Evolutionary conservation across 2,888 invertebrate species (phyloP).

Genomic region (Philereme vetulata): DNA sequence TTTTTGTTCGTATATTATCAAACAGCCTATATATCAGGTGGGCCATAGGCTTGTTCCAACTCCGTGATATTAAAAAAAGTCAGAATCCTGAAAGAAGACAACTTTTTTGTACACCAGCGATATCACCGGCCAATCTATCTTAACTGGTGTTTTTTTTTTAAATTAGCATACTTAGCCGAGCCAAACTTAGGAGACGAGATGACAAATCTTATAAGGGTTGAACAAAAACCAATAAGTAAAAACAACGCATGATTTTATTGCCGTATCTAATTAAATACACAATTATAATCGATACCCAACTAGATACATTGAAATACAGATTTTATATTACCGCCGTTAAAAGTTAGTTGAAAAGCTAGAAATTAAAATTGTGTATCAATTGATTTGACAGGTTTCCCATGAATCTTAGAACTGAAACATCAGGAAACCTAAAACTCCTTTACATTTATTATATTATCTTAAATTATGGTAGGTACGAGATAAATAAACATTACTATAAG

Average conservation of each 20-base stretch:
- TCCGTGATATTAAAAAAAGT: no score
- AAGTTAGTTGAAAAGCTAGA: conserved; percentile 43
- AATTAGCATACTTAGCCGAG: no score
- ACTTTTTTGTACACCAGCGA: no score
- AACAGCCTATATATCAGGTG: no score
- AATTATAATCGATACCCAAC: conserved; percentile 73
- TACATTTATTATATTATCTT: conserved; percentile 57
- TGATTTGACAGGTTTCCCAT: conserved; percentile 58
- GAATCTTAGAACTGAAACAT: conserved; percentile 75
- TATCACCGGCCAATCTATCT: no score
- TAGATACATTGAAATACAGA: conserved; percentile 47
- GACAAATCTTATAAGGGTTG: no score
- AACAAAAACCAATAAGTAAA: conserved; percentile 50
- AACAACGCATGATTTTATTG: conserved; percentile 78
- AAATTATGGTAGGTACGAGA: conserved; percentile 59
- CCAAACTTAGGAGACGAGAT: no score
- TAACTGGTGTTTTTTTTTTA: no score
- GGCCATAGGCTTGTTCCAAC: no score
- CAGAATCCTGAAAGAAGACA: no score
- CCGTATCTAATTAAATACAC: conserved; percentile 79
- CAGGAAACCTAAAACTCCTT: conserved; percentile 53
- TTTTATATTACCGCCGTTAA: conserved; percentile 22
- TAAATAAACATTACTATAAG: conserved; percentile 60
- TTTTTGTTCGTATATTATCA: no score
- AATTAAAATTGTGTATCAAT: conserved; percentile 81